Evolutionary conservation across 2,888 invertebrate species (phyloP).

Genomic region (Machimus atricapillus): DNA sequence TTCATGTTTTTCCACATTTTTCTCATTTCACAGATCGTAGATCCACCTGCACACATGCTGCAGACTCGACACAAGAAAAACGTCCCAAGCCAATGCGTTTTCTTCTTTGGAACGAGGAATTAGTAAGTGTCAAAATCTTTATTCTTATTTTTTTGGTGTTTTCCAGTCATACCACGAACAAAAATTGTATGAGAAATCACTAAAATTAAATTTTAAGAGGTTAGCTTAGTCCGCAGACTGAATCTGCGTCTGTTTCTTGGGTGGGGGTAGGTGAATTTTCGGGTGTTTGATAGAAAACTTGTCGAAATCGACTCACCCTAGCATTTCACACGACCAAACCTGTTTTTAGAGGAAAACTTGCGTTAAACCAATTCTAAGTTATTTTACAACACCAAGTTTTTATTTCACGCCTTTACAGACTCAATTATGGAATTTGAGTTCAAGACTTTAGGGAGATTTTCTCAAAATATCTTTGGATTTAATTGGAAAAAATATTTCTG

Average conservation of each 20-base stretch:
- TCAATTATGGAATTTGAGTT: too few species aligned
- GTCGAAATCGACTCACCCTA: neutral
- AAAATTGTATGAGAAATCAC: neutral
- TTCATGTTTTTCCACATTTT: neutral
- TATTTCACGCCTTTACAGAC: too few species aligned
- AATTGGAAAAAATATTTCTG: too few species aligned
- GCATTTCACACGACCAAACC: too few species aligned
- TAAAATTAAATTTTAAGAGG: neutral
- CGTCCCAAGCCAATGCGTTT: slow-evolving; percentile 80
- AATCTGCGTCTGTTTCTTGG: neutral
- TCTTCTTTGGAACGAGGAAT: slow-evolving; percentile 94
- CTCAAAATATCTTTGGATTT: too few species aligned
- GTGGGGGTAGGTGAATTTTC: neutral
- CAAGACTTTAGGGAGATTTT: too few species aligned
- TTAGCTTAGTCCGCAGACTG: neutral
- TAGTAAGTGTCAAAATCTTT: slow-evolving; percentile 73
- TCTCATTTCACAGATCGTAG: slow-evolving; percentile 74
- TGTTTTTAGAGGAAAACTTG: too few species aligned
- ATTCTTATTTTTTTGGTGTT: slow-evolving; percentile 34
- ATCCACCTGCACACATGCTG: slow-evolving; percentile 79
- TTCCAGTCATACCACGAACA: neutral
- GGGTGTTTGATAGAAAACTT: neutral
- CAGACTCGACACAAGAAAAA: slow-evolving; percentile 76
- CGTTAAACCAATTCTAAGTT: too few species aligned
- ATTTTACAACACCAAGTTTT: too few species aligned